Evolutionary conservation across 2,113 vertebrate species (phyloP).

Genomic region (Sakesphorus luctuosus): DNA sequence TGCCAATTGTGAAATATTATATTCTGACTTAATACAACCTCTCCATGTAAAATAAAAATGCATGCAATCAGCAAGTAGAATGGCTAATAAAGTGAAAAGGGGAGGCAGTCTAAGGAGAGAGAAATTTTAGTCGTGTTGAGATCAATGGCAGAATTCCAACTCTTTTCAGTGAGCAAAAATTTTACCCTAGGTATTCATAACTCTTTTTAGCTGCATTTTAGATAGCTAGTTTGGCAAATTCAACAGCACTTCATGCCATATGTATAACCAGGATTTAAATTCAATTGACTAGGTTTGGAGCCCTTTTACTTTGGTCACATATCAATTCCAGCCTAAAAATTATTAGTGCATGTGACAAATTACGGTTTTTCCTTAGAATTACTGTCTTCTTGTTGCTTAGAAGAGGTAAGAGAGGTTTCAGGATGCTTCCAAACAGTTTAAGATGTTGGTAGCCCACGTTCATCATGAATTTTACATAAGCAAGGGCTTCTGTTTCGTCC

Average conservation of each 20-base stretch:
- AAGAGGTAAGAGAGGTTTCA: background rate
- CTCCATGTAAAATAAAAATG: slow-evolving; percentile 26
- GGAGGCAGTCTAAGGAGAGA: background rate
- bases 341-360: background rate
- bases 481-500: background rate
- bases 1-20: slow-evolving; percentile 44
- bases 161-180: background rate
- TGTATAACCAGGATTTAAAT: background rate
- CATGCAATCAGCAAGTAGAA: background rate
- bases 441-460: background rate
- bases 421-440: background rate
- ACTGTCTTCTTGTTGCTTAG: background rate
- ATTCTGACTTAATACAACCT: background rate
- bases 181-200: slow-evolving; percentile 26
- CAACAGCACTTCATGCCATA: background rate
- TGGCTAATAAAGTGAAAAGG: slow-evolving; percentile 1
- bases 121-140: slow-evolving; percentile 10
- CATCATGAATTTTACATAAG: background rate
- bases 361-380: background rate
- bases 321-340: background rate
- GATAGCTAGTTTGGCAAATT: background rate
- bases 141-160: slow-evolving; percentile 29
- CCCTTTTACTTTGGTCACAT: background rate
- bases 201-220: background rate
- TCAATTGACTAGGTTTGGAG: background rate